Percentiles rank a stretch among this genome's conserved stretches.
phyloP scores from a whole-genome alignment of 2,888 invertebrate species.

The Eremobia ochroleuca region DNA sequence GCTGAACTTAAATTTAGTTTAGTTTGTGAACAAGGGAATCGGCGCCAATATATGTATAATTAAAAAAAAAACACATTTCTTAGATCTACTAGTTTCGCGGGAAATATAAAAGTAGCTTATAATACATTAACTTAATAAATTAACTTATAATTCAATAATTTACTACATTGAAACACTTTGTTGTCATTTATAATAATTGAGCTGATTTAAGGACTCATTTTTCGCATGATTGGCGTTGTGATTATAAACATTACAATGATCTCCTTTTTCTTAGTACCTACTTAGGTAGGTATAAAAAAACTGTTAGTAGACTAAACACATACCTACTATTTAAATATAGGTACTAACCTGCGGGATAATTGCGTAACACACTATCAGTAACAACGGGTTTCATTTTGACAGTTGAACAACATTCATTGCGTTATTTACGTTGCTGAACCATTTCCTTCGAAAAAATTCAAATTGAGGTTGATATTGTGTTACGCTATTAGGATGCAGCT shows the following conservation, averaged over 20 bases:
- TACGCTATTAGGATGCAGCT: no score
- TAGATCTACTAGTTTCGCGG: constrained; percentile 37
- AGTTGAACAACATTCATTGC: no score
- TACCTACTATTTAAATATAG: not conserved
- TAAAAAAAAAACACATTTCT: constrained; percentile 18
- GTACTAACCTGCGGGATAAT: not conserved
- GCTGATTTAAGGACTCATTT: constrained; percentile 33
- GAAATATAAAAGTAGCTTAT: constrained; percentile 2
- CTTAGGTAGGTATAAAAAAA: not conserved
- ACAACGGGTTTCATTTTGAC: no score
- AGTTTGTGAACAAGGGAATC: no score
- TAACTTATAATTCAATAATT: constrained; percentile 36
- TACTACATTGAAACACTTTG: constrained; percentile 20
- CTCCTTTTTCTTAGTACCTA: not conserved
- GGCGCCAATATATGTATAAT: not conserved
- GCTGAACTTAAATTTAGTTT: no score
- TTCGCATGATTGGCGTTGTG: constrained; percentile 26
- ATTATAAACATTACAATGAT: not conserved
- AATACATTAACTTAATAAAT: constrained; percentile 29
- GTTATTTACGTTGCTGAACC: no score
- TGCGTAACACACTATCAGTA: no score
- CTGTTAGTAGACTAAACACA: not conserved
- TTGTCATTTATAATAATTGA: constrained; percentile 45
- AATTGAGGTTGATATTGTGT: no score
- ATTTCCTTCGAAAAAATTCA: no score